Conservation (phyloP, 1,140 invertebrate genomes). For the Drosophila quadrilineata region DNA sequence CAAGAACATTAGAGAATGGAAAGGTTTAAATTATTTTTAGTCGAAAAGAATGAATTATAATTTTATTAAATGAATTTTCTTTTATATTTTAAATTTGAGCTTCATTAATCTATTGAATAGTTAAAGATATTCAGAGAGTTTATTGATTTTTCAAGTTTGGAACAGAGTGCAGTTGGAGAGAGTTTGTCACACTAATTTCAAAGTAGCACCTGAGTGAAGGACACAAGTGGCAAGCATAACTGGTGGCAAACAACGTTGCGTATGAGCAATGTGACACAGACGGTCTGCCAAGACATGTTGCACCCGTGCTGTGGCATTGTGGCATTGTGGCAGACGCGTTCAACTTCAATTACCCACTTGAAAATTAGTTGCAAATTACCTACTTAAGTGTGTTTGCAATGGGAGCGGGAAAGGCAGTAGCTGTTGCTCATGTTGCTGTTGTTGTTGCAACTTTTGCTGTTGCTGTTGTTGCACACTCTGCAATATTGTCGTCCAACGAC, state of each 20-base stretch:
- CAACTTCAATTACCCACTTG: constrained; percentile 57
- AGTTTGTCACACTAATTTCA: constrained; percentile 23
- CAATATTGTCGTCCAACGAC: constrained; percentile 11
- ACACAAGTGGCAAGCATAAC: background rate
- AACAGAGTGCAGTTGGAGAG: background rate
- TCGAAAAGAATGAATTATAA: too few species aligned
- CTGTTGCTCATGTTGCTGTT: background rate
- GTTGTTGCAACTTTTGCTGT: background rate
- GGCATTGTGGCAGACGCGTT: constrained; percentile 32
- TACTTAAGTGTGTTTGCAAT: constrained; percentile 71
- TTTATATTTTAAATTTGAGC: background rate
- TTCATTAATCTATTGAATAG: background rate
- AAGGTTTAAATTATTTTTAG: too few species aligned
- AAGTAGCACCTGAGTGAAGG: constrained; percentile 17
- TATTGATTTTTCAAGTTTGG: background rate
- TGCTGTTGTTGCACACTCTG: background rate
- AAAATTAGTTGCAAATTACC: constrained; percentile 78
- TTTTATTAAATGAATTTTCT: background rate
- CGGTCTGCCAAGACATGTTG: constrained; percentile 15
- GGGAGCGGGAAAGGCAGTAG: constrained; percentile 22
- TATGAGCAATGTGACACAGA: constrained; percentile 65
- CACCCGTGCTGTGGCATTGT: background rate
- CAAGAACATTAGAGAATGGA: too few species aligned
- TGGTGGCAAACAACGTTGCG: constrained; percentile 44
- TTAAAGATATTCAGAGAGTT: background rate